Conservation (phyloP, 2,113 vertebrate species). For the Myiagra hebetior region DNA sequence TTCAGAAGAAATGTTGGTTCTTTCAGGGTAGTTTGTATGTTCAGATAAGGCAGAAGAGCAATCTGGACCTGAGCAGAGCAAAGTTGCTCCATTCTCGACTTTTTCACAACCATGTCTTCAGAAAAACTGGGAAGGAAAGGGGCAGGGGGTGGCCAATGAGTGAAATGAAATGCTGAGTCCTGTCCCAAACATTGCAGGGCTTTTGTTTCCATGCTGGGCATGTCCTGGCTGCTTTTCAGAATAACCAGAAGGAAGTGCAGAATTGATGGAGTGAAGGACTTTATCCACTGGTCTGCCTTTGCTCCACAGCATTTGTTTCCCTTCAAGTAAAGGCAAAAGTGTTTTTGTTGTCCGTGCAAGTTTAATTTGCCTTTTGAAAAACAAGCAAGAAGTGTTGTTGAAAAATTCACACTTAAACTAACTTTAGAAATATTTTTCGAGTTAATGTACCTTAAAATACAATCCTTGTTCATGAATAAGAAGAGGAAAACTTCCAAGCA, state of each 20-base stretch:
- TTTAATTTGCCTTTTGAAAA: not conserved
- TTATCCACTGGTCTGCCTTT: not conserved
- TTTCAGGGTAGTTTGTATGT: not conserved
- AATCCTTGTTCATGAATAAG: not conserved
- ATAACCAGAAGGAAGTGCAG: not conserved
- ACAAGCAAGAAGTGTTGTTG: not conserved
- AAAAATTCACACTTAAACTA: not conserved
- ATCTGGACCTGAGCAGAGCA: not conserved
- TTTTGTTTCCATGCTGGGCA: not conserved
- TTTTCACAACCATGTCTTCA: not conserved
- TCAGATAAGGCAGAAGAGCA: not conserved
- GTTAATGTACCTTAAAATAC: not conserved
- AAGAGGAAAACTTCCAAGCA: not conserved
- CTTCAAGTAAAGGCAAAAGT: not conserved
- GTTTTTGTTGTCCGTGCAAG: not conserved
- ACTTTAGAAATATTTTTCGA: not conserved
- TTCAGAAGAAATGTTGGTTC: conserved; percentile 7
- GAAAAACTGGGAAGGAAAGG: not conserved
- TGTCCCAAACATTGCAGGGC: not conserved
- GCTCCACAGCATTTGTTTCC: not conserved
- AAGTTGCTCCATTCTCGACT: not conserved
- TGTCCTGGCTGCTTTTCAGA: not conserved
- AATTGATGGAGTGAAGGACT: not conserved
- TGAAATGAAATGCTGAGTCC: not conserved
- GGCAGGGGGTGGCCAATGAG: not conserved